Conservation (phyloP, 1,140 invertebrate genomes). For the Drosophila oshimai region DNA sequence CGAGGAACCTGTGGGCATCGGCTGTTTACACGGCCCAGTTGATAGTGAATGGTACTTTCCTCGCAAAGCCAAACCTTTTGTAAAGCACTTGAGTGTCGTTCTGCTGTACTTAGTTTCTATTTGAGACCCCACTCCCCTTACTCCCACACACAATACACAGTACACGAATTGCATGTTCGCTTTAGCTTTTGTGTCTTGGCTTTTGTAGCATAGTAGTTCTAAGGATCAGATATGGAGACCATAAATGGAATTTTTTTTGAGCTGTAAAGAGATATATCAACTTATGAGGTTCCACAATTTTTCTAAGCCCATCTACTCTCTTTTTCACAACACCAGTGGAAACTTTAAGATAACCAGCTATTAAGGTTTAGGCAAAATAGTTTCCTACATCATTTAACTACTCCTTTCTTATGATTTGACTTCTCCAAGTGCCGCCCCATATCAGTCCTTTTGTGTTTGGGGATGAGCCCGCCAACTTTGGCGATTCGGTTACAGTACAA, state of each 20-base stretch:
- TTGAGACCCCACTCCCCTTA: slow-evolving; percentile 11
- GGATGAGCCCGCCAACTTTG: slow-evolving; percentile 87
- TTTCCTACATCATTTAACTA: neutral
- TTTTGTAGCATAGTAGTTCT: slow-evolving; percentile 13
- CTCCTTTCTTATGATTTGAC: neutral
- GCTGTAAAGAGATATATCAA: no score
- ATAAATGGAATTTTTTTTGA: no score
- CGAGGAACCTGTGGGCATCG: slow-evolving; percentile 87
- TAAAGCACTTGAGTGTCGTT: slow-evolving; percentile 56
- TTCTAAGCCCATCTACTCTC: no score
- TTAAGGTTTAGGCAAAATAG: neutral
- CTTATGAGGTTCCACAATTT: no score
- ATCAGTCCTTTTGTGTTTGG: slow-evolving; percentile 87
- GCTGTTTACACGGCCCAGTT: slow-evolving; percentile 70
- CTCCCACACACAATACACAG: slow-evolving; percentile 55
- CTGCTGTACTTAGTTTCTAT: slow-evolving; percentile 21
- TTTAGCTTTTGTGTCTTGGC: slow-evolving; percentile 50
- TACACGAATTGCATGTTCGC: slow-evolving; percentile 50
- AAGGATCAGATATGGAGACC: neutral
- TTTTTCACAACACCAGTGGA: no score
- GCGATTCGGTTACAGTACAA: slow-evolving; percentile 87
- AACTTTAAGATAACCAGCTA: no score
- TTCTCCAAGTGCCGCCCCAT: slow-evolving; percentile 85
- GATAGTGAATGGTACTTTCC: slow-evolving; percentile 66
- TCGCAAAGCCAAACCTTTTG: slow-evolving; percentile 19